These are phyloP conservation scores for Arctocebus calabarensis DNA, from an alignment of 2,797 vertebrate species.

Conservation along the genomic window DNA sequence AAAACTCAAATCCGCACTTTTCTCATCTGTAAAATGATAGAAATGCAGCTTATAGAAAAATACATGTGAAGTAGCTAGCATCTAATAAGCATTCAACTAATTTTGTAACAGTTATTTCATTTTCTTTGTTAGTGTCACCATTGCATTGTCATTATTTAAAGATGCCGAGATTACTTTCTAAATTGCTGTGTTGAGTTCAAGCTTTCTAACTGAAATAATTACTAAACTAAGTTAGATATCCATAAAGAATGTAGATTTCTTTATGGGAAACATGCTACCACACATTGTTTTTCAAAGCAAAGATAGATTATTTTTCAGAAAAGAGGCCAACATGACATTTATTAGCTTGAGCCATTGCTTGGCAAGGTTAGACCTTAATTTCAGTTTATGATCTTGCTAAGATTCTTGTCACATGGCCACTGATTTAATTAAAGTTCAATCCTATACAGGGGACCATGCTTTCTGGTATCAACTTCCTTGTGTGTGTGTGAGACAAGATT, in stretches of 20 bases:
- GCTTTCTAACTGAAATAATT: conserved; percentile 43
- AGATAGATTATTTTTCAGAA: background rate
- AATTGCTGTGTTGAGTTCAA: conserved; percentile 25
- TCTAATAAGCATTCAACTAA: background rate
- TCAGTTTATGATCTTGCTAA: background rate
- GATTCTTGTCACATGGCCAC: background rate
- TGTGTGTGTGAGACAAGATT: background rate
- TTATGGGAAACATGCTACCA: background rate
- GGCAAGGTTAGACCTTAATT: background rate
- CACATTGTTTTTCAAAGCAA: background rate
- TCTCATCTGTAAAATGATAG: background rate
- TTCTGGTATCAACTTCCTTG: background rate
- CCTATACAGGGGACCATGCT: background rate
- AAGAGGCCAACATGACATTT: background rate
- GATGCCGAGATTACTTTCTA: background rate
- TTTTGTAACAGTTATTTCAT: background rate
- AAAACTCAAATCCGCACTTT: background rate
- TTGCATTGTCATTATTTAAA: background rate
- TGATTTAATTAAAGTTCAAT: background rate
- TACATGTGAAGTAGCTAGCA: background rate
- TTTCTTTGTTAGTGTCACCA: background rate
- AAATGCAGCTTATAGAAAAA: background rate
- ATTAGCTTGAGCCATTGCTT: background rate
- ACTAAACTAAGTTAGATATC: background rate
- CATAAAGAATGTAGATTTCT: conserved; percentile 19